Conservation (phyloP, 2,797 vertebrate genomes). For the Xenentodon cancila region DNA sequence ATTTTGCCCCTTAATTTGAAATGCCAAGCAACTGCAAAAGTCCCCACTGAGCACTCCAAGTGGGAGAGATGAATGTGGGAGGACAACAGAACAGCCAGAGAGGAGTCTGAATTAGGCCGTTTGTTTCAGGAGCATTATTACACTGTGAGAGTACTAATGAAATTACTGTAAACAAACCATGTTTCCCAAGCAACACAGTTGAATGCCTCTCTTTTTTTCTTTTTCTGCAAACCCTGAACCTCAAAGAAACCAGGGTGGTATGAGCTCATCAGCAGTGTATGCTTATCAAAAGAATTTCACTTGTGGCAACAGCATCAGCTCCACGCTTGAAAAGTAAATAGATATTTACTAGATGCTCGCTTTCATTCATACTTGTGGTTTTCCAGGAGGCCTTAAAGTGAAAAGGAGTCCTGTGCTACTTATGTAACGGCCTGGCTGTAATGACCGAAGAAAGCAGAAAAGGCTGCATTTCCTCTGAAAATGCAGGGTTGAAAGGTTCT, state of each 20-base stretch:
- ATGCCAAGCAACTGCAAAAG: slow-evolving; percentile 50
- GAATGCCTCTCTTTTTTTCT: slow-evolving; percentile 49
- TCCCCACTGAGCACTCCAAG: slow-evolving; percentile 33
- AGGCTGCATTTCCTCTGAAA: too few species aligned
- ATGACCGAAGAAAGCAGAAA: too few species aligned
- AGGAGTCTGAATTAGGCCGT: slow-evolving; percentile 50
- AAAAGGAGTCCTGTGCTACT: not conserved
- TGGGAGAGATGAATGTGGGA: slow-evolving; percentile 45
- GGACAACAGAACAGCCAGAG: slow-evolving; percentile 54
- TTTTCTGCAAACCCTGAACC: slow-evolving; percentile 19
- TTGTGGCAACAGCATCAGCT: too few species aligned
- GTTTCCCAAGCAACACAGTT: slow-evolving; percentile 68
- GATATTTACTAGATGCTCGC: too few species aligned
- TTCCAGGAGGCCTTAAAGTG: not conserved
- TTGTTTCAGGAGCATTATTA: slow-evolving; percentile 66
- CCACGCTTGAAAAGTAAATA: too few species aligned
- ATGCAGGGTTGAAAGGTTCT: too few species aligned
- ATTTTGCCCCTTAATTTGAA: slow-evolving; percentile 33
- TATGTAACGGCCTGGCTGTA: not conserved
- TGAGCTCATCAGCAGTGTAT: too few species aligned
- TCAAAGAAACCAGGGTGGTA: slow-evolving; percentile 15
- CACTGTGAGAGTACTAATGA: slow-evolving; percentile 57
- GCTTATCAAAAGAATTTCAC: too few species aligned
- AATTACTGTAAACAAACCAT: slow-evolving; percentile 71
- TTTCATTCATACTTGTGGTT: too few species aligned